phyloP scores from a whole-genome alignment of 2,797 vertebrate species.

The Melopsittacus undulatus region DNA sequence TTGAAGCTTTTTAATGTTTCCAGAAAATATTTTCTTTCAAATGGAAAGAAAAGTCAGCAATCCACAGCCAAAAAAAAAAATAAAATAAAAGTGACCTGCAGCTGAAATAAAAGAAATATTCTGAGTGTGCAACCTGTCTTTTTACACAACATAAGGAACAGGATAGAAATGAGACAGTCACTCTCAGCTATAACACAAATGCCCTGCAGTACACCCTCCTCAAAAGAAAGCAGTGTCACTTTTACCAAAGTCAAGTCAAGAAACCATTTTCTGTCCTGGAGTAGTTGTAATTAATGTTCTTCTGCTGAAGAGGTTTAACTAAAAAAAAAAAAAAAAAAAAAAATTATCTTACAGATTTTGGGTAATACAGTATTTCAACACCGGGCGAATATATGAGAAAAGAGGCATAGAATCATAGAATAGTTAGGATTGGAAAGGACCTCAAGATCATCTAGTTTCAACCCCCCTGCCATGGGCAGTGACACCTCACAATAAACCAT shows the following conservation, averaged over 20 bases:
- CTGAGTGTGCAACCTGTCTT: background rate
- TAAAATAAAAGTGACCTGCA: accelerated
- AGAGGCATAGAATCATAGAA: no score
- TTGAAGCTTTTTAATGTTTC: background rate
- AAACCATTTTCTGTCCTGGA: background rate
- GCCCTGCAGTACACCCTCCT: background rate
- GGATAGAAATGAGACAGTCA: background rate
- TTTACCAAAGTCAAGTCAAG: background rate
- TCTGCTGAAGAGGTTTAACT: background rate
- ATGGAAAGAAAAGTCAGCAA: background rate
- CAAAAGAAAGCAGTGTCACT: background rate
- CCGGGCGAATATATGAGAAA: background rate
- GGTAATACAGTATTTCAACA: background rate
- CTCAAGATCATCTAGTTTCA: no score
- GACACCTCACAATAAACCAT: no score
- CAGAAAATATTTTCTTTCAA: background rate
- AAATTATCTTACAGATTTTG: background rate
- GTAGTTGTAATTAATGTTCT: background rate
- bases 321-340: background rate
- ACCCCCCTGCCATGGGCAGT: no score
- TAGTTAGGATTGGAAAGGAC: no score
- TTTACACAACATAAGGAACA: background rate
- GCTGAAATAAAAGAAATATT: background rate
- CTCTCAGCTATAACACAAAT: background rate
- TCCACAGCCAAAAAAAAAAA: accelerated